These are phyloP conservation scores for Cremastinae sp. DNA, from an alignment of 2,888 invertebrate species.

Conservation along the genomic window DNA sequence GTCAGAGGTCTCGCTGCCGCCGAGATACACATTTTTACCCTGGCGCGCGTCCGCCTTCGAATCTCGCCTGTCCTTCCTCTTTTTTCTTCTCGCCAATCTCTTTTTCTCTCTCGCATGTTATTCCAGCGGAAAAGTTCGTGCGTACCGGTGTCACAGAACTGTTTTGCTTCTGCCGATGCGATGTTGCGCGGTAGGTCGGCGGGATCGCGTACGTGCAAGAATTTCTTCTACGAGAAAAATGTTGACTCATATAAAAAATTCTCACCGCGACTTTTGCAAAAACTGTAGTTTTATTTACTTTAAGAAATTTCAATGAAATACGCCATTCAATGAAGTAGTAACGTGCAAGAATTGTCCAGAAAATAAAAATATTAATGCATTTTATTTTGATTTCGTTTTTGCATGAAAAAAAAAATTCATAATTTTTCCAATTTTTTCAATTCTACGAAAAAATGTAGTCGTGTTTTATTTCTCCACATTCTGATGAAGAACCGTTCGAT, in stretches of 20 bases:
- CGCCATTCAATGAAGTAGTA: no score
- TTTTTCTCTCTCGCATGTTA: slow-evolving; percentile 64
- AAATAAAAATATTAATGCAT: no score
- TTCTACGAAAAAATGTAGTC: no score
- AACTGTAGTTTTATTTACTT: no score
- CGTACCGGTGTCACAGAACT: slow-evolving; percentile 71
- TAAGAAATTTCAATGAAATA: no score
- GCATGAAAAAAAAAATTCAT: slow-evolving; percentile 4
- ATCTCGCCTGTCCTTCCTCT: slow-evolving; percentile 23
- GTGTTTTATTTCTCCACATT: no score
- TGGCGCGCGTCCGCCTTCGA: slow-evolving; percentile 2
- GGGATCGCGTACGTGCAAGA: slow-evolving; percentile 7
- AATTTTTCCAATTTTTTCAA: background rate
- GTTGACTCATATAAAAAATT: no score
- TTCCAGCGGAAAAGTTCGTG: slow-evolving; percentile 71
- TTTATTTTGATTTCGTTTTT: no score
- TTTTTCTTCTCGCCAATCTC: slow-evolving; percentile 15
- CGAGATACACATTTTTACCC: slow-evolving; percentile 34
- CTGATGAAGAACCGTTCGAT: no score
- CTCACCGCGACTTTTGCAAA: no score
- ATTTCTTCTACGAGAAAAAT: background rate
- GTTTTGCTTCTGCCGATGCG: slow-evolving; percentile 58
- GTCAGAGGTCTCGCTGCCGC: slow-evolving; percentile 59
- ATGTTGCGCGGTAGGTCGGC: slow-evolving; percentile 62
- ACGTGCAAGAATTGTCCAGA: no score